A percentile compares a stretch with the other conserved stretches of the same genome.
Conservation (phyloP, 23 tunicate species). For the Phallusia fumigata region DNA sequence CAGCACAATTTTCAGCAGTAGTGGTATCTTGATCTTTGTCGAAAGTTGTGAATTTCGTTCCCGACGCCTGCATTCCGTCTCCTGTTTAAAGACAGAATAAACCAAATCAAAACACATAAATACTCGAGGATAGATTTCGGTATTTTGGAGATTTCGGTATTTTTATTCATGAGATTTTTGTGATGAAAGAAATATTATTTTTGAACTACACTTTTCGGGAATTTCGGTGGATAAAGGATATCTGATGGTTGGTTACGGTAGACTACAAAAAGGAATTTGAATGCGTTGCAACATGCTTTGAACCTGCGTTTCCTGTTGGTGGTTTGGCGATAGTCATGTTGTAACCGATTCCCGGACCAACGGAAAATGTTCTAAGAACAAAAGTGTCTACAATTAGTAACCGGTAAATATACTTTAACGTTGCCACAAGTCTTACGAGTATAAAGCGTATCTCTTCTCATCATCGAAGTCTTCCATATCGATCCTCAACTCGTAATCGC, state of each 20-base stretch:
- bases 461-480: background rate
- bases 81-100: background rate
- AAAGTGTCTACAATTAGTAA: background rate
- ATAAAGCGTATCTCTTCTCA: background rate
- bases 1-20: background rate
- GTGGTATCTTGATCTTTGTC: background rate
- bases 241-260: too few species aligned
- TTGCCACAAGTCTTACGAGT: background rate
- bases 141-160: too few species aligned
- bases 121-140: too few species aligned
- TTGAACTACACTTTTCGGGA: too few species aligned
- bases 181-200: too few species aligned
- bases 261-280: too few species aligned
- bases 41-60: background rate
- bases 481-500: background rate
- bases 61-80: background rate
- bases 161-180: too few species aligned
- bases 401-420: too few species aligned
- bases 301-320: background rate
- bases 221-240: too few species aligned
- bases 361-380: background rate
- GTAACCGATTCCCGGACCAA: background rate
- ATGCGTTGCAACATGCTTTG: too few species aligned
- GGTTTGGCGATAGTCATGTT: background rate
- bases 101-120: too few species aligned